Evolutionary conservation across 2,797 vertebrate species (phyloP), one percentile per base, ranked within the genome.

Genomic region (Falco peregrinus): DNA sequence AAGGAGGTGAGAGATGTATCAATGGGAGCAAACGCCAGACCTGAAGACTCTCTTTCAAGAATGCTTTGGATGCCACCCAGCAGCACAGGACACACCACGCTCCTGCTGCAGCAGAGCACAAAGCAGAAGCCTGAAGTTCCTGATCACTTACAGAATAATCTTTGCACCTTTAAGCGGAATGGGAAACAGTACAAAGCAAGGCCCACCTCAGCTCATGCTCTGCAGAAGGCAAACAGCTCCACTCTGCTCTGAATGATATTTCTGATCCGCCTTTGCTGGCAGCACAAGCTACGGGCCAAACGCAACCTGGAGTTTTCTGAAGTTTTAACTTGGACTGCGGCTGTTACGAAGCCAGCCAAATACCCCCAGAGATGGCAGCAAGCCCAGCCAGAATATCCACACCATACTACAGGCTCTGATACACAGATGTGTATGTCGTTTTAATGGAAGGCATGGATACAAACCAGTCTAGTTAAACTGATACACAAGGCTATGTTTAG

Each of bases 371-470:
- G 75, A 93, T 89, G 94, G 95, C 92, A 88, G 64, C 26, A 75
- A 93, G 91, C 91, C 95, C 87, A 91, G 91, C 61, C 78, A 93
- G 79, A 69, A 71, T 70, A 92, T 83, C 82, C 79, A 83, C 47
- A 78, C 50, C 37, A 45, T 81, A 24, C 82, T 73, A 60, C 33
- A 71, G 43, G 41, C 87, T 86, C 79, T 60, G 41, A 89, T 71
- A 85, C 47, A n/a, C 89, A 94, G 75, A 91, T 57, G 57, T 71
- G 25, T 82, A 47, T 53, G 75, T 91, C 31, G 2, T 90, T 93
- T 83, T 87, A 90, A 93, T 87, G 81, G 81, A 79, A 95, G 70
- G 75, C 57, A 68, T 75, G 84, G 57, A 86, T 83, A 68, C 9
- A 75, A 95, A 93, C 82, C 74, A 68, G 41, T 54, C 54, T 73